phyloP scores from a whole-genome alignment of 1,140 invertebrate species.

The Neodiprion virginianus region DNA sequence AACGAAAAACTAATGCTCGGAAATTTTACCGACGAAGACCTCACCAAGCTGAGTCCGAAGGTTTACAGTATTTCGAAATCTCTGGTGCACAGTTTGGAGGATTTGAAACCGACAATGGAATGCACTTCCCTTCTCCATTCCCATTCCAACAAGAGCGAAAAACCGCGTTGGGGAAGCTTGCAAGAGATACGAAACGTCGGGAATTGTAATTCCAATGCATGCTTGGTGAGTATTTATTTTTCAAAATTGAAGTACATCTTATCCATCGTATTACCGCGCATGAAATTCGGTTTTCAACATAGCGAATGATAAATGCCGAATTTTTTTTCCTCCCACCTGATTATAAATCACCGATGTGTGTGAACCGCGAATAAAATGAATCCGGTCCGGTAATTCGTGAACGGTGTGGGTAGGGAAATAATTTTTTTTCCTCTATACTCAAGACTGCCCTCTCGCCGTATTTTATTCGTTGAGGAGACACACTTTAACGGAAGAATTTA shows the following conservation, averaged over 20 bases:
- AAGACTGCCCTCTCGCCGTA: background rate
- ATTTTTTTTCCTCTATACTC: too few relatives aligned
- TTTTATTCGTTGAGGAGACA: background rate
- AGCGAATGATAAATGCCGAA: background rate
- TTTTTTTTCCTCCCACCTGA: too few relatives aligned
- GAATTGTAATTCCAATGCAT: conserved; percentile 32
- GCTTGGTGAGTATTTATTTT: conserved; percentile 41
- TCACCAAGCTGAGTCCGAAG: conserved; percentile 67
- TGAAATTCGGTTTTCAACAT: background rate
- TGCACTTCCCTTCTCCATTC: conserved; percentile 47
- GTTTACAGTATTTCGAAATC: conserved; percentile 60
- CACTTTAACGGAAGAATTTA: background rate
- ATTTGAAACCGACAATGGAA: conserved; percentile 57
- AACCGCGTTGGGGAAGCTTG: conserved; percentile 64
- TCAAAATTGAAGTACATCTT: too few relatives aligned
- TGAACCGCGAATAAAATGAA: too few relatives aligned
- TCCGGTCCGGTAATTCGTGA: background rate
- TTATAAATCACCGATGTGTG: too few relatives aligned
- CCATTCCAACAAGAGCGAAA: conserved; percentile 44
- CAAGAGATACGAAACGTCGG: conserved; percentile 65
- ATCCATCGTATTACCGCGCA: too few relatives aligned
- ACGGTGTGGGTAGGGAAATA: background rate
- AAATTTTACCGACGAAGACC: conserved; percentile 34
- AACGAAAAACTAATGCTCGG: conserved; percentile 15
- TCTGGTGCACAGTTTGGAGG: conserved; percentile 65